A percentile compares a stretch with the other conserved stretches of the same genome.
phyloP scores from a whole-genome alignment of 2,888 invertebrate species.

The Lepas anatifera region DNA sequence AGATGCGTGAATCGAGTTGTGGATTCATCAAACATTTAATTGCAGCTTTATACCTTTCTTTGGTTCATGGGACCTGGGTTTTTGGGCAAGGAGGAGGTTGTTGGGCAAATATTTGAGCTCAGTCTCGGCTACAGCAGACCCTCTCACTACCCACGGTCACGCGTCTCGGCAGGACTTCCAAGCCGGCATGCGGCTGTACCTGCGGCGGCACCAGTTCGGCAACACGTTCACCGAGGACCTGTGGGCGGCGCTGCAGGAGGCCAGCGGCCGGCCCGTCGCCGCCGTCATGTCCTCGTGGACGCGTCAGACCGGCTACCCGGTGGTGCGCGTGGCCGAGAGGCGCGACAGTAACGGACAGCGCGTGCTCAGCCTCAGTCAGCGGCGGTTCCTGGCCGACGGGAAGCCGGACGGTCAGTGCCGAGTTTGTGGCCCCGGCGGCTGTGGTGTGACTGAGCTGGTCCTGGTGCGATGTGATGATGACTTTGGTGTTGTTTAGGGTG shows the following conservation, averaged over 20 bases:
- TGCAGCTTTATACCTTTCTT: too few relatives aligned
- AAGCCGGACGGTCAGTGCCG: slow-evolving; percentile 27
- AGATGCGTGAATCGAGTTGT: too few relatives aligned
- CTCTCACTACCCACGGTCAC: too few relatives aligned
- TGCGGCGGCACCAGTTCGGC: slow-evolving; percentile 56
- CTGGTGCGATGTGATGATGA: too few relatives aligned
- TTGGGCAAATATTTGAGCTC: too few relatives aligned
- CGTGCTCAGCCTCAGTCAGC: slow-evolving; percentile 22
- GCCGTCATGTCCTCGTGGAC: slow-evolving; percentile 96
- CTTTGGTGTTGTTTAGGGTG: too few relatives aligned
- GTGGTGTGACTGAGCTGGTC: too few relatives aligned
- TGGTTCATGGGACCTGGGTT: too few relatives aligned
- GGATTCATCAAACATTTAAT: too few relatives aligned
- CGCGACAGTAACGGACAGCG: slow-evolving; percentile 20
- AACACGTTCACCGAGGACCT: slow-evolving; percentile 89
- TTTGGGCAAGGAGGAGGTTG: too few relatives aligned
- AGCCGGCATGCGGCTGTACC: slow-evolving; percentile 81
- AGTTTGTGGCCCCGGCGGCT: too few relatives aligned
- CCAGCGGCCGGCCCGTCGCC: slow-evolving; percentile 77
- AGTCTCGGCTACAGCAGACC: too few relatives aligned
- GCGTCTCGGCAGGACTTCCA: slow-evolving; percentile 60
- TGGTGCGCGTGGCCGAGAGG: slow-evolving; percentile 44
- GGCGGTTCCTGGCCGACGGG: slow-evolving; percentile 78
- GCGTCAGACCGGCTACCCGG: slow-evolving; percentile 86
- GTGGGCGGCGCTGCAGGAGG: slow-evolving; percentile 78